Percentiles rank a stretch among this genome's conserved stretches.
These are phyloP conservation scores for Linurgus olivaceus DNA, from an alignment of 2,797 vertebrate genomes.

Conservation along the genomic window DNA sequence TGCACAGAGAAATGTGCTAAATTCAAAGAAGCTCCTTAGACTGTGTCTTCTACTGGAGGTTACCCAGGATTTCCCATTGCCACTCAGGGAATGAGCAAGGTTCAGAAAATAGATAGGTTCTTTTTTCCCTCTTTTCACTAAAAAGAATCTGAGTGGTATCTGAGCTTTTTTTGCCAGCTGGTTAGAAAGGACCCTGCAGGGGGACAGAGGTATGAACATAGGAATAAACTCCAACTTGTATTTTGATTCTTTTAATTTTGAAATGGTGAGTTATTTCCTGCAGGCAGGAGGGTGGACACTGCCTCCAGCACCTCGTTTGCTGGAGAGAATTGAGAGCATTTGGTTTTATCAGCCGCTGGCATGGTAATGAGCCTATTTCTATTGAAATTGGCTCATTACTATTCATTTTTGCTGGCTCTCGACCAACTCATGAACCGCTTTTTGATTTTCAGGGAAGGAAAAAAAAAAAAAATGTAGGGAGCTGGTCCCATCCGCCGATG, in stretches of 20 bases:
- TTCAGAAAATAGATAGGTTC: neutral
- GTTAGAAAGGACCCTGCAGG: slow-evolving; percentile 59
- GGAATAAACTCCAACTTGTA: slow-evolving; percentile 65
- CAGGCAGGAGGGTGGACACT: slow-evolving; percentile 70
- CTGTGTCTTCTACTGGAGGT: slow-evolving; percentile 12
- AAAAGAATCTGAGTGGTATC: slow-evolving; percentile 28
- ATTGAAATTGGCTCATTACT: slow-evolving; percentile 79
- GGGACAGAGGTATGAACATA: slow-evolving; percentile 37
- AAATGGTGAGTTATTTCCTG: slow-evolving; percentile 70
- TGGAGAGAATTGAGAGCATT: slow-evolving; percentile 76
- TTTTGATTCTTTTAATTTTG: slow-evolving; percentile 72
- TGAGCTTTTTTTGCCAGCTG: slow-evolving; percentile 41
- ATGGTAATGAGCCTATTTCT: slow-evolving; percentile 79
- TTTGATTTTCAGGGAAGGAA: slow-evolving; percentile 58
- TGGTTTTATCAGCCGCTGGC: slow-evolving; percentile 78
- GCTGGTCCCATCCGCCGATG: slow-evolving; percentile 1
- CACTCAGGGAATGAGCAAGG: slow-evolving; percentile 21
- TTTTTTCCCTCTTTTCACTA: neutral
- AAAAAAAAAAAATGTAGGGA: slow-evolving; percentile 44
- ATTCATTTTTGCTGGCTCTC: slow-evolving; percentile 77
- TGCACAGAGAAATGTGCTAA: slow-evolving; percentile 8
- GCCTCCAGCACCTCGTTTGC: slow-evolving; percentile 73
- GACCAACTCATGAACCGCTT: slow-evolving; percentile 76
- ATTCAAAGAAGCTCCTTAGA: slow-evolving; percentile 36
- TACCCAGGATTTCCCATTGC: slow-evolving; percentile 54